Conservation (phyloP, 2,888 invertebrate species). For the Eurytoma californica region DNA sequence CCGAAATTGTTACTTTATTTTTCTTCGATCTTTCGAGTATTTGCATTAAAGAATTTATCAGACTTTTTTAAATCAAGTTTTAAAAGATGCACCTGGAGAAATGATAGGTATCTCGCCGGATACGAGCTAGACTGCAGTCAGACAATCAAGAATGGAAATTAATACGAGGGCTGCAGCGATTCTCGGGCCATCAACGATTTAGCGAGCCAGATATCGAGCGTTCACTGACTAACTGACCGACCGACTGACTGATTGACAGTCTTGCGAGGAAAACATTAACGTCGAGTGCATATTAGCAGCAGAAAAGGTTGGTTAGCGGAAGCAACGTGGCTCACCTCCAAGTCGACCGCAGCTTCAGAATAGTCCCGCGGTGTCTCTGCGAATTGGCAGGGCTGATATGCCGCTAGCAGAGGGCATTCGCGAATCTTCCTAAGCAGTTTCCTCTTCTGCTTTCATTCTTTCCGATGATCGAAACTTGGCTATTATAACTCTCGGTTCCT, state of each 20-base stretch:
- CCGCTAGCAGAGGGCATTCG: conserved; percentile 7
- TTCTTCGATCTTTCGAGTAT: not conserved
- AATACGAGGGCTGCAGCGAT: conserved; percentile 19
- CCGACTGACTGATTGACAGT: not conserved
- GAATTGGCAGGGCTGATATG: not conserved
- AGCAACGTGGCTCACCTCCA: conserved; percentile 42
- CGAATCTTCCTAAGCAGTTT: not conserved
- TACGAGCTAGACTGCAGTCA: conserved; percentile 45
- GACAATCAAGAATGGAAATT: conserved; percentile 46
- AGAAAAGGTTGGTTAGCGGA: not conserved
- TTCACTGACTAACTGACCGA: too few relatives aligned
- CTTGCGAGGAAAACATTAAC: not conserved
- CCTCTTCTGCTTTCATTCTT: conserved; percentile 9
- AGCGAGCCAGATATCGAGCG: not conserved
- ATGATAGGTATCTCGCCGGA: conserved; percentile 41
- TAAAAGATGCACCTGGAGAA: conserved; percentile 26
- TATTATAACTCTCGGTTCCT: conserved; percentile 19
- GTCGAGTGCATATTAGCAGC: not conserved
- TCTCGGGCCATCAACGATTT: conserved; percentile 18
- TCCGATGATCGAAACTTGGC: conserved; percentile 40
- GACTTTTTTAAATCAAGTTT: too few relatives aligned
- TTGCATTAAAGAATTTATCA: too few relatives aligned
- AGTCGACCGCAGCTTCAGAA: conserved; percentile 38
- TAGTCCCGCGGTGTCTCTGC: not conserved
- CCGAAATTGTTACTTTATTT: too few relatives aligned